Conservation (phyloP, 2,797 vertebrate genomes). For the Hapalemur alaotrensis region DNA sequence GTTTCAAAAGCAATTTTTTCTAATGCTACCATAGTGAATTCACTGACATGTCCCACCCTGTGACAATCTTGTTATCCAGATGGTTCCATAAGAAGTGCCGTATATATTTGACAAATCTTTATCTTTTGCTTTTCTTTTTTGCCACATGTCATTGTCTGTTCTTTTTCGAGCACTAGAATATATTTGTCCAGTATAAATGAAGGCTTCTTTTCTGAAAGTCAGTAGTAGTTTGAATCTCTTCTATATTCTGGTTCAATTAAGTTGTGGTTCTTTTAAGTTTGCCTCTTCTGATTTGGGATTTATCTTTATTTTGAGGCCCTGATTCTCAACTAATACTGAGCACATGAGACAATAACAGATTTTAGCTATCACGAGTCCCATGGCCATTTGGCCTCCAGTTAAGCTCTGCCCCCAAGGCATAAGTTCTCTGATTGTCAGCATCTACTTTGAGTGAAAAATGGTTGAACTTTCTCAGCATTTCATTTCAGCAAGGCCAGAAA, state of each 20-base stretch:
- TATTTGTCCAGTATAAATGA: neutral
- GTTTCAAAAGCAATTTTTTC: neutral
- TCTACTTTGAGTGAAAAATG: constrained; percentile 24
- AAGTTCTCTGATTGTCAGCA: neutral
- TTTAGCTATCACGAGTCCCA: neutral
- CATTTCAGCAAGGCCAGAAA: neutral
- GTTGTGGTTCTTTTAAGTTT: neutral
- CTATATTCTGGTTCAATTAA: neutral
- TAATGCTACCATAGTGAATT: neutral
- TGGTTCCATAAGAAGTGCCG: neutral
- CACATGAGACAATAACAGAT: neutral
- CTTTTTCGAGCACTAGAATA: neutral
- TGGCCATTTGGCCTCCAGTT: neutral
- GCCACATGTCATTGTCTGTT: neutral
- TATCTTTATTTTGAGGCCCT: neutral
- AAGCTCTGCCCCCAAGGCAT: neutral
- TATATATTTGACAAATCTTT: neutral
- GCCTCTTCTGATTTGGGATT: neutral
- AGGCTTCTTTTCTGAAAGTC: constrained; percentile 1
- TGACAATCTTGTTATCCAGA: neutral
- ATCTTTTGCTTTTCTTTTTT: neutral
- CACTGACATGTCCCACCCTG: neutral
- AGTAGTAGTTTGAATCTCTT: neutral
- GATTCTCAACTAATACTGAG: neutral
- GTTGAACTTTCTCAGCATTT: neutral